Base-by-base conservation (phyloP, 2,113 vertebrate species). In the Puffinus mauretanicus region DNA sequence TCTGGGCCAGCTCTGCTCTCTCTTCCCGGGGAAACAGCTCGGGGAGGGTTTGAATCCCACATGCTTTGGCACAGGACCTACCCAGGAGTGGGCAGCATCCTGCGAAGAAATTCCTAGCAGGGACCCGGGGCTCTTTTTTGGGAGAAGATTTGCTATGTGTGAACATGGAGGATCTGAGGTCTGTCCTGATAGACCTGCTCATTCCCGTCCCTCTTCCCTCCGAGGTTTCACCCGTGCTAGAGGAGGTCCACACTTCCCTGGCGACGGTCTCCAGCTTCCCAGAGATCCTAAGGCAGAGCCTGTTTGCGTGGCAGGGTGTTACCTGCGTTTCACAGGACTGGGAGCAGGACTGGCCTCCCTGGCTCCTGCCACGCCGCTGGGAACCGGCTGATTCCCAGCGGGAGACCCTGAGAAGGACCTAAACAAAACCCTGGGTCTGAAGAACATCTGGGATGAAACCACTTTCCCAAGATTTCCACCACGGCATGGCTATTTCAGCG, bases 401-500 rank as follows among this genome's bases (percentile, higher is more conserved):
- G 3, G 30, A 66, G 46, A 69, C 52, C 10, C 3, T 7, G 16
- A 34, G 57, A 60, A 54, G 46, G 30, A 49, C 69, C 55, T 36
- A 49, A 54, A 34, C 32, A 32, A 34, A 27, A 26, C 36, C 15
- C 52, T 4, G 19, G 5, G 8, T 18, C 38, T 71, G 42, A 29
- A n/a, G 38, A 69, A 51, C 36, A 64, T 7, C 42, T 18, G 38
- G 30, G 52, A 49, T 57, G 13, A 13, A 64, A 20, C 2, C 46
- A 1, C 44, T 49, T 22, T 11, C 44, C 69, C 10, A 6, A 6
- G 14, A 60, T 58, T 64, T 55, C 60, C 38, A 8, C 3, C 0
- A 3, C 1, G 2, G 15, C 3, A 6, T 4, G 32, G 12, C 2
- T 38, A 5, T 86, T 79, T 26, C 2, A 2, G 8, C 0, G 0